Evolutionary conservation across 2,888 invertebrate genomes (phyloP).

Genomic region (Cephus sareptanus): DNA sequence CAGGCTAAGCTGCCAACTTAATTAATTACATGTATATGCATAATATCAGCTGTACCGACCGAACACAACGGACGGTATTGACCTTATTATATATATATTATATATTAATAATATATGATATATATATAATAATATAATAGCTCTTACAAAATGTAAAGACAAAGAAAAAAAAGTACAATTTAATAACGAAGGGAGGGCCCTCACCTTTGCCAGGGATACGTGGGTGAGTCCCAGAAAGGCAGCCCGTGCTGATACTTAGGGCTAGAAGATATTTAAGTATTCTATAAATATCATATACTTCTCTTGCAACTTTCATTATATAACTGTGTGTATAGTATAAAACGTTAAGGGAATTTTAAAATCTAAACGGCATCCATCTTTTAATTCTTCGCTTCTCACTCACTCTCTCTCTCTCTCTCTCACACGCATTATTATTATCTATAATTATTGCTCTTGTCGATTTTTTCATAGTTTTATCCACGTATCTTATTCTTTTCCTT

Average conservation of each 20-base stretch:
- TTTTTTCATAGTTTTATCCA: too few species aligned
- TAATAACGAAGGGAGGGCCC: background rate
- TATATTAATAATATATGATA: background rate
- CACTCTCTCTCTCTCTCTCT: constrained; percentile 1
- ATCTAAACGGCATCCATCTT: constrained; percentile 42
- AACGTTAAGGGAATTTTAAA: constrained; percentile 53
- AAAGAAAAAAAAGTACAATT: constrained; percentile 6
- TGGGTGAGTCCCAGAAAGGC: background rate
- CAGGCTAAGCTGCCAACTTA: constrained; percentile 33
- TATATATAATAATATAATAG: background rate
- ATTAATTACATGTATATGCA: constrained; percentile 27
- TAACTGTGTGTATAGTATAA: constrained; percentile 47
- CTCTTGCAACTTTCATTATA: constrained; percentile 44
- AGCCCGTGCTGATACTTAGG: constrained; percentile 27
- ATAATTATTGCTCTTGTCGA: too few species aligned
- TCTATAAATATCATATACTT: constrained; percentile 49
- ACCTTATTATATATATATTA: background rate
- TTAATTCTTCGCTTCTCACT: too few species aligned
- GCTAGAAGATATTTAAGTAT: constrained; percentile 42
- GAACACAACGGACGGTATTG: constrained; percentile 7
- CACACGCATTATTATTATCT: background rate
- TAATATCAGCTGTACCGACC: constrained; percentile 26
- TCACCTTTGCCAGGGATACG: background rate
- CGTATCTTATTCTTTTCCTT: too few species aligned
- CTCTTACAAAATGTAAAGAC: constrained; percentile 12